Conservation (phyloP, 2,113 vertebrate species). For the Mirza zaza region DNA sequence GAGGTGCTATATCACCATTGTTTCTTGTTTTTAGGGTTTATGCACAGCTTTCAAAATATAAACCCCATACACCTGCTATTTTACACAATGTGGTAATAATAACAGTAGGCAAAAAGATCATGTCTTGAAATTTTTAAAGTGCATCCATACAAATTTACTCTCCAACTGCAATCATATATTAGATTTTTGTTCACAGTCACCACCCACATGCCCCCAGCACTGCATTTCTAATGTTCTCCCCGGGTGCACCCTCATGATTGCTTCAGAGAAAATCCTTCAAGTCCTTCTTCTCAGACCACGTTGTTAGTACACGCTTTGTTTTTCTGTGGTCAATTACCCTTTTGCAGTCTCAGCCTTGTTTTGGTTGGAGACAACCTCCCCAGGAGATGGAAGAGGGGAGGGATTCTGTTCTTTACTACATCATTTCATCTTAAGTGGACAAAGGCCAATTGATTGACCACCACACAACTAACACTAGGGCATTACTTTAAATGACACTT, state of each 20-base stretch:
- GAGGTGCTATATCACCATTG: no score
- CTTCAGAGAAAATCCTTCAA: neutral
- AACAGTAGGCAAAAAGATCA: neutral
- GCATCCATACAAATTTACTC: neutral
- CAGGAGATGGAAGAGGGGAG: neutral
- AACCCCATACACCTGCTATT: neutral
- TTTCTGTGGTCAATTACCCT: neutral
- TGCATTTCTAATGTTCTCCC: neutral
- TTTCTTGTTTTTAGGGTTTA: neutral
- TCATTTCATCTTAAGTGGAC: neutral
- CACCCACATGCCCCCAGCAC: neutral
- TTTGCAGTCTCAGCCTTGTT: neutral
- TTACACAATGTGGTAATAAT: neutral
- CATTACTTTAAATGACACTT: conserved; percentile 45
- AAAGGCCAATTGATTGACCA: neutral
- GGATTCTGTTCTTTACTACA: neutral
- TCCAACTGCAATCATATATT: neutral
- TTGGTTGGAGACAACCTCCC: neutral
- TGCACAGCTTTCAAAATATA: neutral
- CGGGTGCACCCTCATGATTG: neutral
- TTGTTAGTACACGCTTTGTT: neutral
- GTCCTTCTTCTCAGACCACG: neutral
- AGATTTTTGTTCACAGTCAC: neutral
- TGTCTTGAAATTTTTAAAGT: neutral
- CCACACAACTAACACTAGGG: neutral